phyloP scores from a whole-genome alignment of 2,888 invertebrate species.

The Lasioglossum lativentre region DNA sequence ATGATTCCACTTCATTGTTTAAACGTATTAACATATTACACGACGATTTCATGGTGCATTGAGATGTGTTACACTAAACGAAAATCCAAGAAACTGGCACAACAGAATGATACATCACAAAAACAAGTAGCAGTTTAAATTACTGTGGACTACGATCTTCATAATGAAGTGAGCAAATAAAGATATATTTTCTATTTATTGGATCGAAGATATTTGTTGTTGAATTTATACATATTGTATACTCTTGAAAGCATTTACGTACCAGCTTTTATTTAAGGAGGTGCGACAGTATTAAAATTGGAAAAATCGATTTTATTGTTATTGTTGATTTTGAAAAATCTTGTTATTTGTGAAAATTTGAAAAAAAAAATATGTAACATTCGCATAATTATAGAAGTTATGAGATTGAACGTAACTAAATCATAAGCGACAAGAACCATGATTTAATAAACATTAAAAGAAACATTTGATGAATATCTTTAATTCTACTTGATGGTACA shows the following conservation, averaged over 20 bases:
- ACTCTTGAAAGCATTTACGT: neutral
- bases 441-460: neutral
- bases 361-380: neutral
- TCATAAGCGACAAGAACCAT: neutral
- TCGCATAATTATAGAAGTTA: neutral
- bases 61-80: conserved; percentile 84
- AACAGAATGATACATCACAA: neutral
- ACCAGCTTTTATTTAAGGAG: neutral
- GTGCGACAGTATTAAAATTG: too few relatives aligned
- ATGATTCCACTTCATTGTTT: conserved; percentile 88
- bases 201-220: neutral
- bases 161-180: conserved; percentile 2
- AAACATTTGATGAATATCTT: neutral
- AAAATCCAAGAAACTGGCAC: conserved; percentile 22
- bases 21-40: conserved; percentile 88
- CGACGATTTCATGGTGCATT: conserved; percentile 88
- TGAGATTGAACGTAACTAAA: too few relatives aligned
- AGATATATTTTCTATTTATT: conserved; percentile 16
- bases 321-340: neutral
- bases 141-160: neutral
- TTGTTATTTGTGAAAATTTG: neutral
- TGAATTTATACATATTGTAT: neutral
- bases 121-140: neutral
- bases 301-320: neutral
- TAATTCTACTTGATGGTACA: neutral